Evolutionary conservation across 1,140 invertebrate genomes (phyloP).

Genomic region (Diabrotica virgifera): DNA sequence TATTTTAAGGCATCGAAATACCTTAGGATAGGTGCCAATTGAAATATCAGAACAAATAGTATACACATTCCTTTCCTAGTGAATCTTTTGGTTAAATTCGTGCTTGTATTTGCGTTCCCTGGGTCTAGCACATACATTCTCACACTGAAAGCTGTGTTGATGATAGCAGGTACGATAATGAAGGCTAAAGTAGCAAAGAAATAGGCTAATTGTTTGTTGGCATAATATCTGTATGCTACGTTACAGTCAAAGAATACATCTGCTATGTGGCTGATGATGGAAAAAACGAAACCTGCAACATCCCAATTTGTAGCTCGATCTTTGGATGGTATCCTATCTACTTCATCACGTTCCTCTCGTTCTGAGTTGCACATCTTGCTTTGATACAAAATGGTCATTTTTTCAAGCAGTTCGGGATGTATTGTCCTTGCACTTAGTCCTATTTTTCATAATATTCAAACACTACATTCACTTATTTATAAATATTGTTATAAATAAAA

Average conservation of each 20-base stretch:
- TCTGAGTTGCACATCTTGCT: slow-evolving; percentile 30
- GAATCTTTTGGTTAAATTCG: slow-evolving; percentile 51
- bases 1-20: slow-evolving; percentile 61
- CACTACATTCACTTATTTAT: background rate
- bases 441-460: background rate
- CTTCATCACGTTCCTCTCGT: slow-evolving; percentile 43
- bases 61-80: slow-evolving; percentile 54
- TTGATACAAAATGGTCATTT: slow-evolving; percentile 34
- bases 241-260: slow-evolving; percentile 65
- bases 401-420: background rate
- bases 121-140: slow-evolving; percentile 53
- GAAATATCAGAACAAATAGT: slow-evolving; percentile 59
- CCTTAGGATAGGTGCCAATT: slow-evolving; percentile 62
- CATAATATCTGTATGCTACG: slow-evolving; percentile 57
- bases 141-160: slow-evolving; percentile 62
- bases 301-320: slow-evolving; percentile 46
- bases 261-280: slow-evolving; percentile 60
- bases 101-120: slow-evolving; percentile 34
- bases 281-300: slow-evolving; percentile 50
- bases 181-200: slow-evolving; percentile 61
- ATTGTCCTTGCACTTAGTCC: background rate
- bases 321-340: slow-evolving; percentile 44
- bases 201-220: slow-evolving; percentile 51
- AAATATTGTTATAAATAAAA: background rate
- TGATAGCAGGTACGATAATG: slow-evolving; percentile 61